A percentile compares a stretch with the other conserved stretches of the same genome.
Conservation (phyloP, 2,888 invertebrate species). For the Monopis laevigella region DNA sequence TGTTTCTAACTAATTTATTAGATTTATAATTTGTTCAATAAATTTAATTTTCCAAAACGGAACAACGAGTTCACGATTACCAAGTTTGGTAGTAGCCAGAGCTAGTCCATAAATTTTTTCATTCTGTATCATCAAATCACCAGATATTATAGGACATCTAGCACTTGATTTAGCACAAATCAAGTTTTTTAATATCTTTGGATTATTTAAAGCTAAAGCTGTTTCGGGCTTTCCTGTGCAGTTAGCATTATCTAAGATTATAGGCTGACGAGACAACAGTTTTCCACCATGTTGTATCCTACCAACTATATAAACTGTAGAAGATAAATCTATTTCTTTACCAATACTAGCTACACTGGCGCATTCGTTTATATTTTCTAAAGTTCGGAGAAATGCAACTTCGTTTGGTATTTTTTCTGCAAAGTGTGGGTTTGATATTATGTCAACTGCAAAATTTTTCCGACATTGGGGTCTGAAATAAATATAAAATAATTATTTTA, state of each 20-base stretch:
- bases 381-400: conserved; percentile 37
- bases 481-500: conserved; percentile 4
- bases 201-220: not conserved
- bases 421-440: conserved; percentile 32
- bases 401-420: conserved; percentile 34
- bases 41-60: not conserved
- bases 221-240: conserved; percentile 4
- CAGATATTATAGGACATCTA: conserved; percentile 41
- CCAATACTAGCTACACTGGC: conserved; percentile 31
- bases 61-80: not conserved
- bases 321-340: conserved; percentile 22
- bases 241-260: conserved; percentile 23
- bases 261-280: conserved; percentile 37
- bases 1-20: not conserved
- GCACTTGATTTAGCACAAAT: conserved; percentile 37
- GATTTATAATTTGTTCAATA: not conserved
- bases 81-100: conserved; percentile 23
- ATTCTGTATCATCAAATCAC: conserved; percentile 43
- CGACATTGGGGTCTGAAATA: conserved; percentile 45
- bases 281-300: conserved; percentile 32
- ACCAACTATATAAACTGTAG: conserved; percentile 34
- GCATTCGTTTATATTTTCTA: conserved; percentile 36
- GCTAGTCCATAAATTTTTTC: conserved; percentile 37
- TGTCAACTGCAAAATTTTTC: conserved; percentile 41
- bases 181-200: no score